Conservation (phyloP, 2,888 invertebrate species). For the Trisateles emortualis region DNA sequence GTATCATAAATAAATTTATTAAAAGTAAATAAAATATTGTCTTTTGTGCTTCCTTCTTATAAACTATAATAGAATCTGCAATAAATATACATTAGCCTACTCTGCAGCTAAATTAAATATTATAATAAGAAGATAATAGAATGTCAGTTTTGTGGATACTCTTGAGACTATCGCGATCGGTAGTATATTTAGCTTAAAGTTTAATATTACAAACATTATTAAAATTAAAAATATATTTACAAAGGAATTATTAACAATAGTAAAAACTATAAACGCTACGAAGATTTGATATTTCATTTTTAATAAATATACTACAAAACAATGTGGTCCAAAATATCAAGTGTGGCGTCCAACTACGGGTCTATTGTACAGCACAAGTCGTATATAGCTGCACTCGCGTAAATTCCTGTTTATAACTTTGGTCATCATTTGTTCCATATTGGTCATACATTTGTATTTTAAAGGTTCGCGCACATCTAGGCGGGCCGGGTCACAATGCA, state of each 20-base stretch:
- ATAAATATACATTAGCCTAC: conserved; percentile 79
- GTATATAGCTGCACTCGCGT: conserved; percentile 42
- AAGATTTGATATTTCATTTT: conserved; percentile 75
- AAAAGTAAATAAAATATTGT: conserved; percentile 77
- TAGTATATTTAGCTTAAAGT: conserved; percentile 54
- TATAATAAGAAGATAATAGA: conserved; percentile 56
- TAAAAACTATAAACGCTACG: conserved; percentile 81
- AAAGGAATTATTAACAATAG: conserved; percentile 78
- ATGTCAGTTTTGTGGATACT: conserved; percentile 55
- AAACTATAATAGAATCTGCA: conserved; percentile 70
- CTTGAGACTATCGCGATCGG: conserved; percentile 44
- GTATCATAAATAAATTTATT: conserved; percentile 71
- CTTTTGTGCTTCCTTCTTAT: conserved; percentile 80
- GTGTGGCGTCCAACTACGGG: conserved; percentile 62
- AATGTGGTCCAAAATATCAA: conserved; percentile 72
- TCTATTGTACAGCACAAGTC: conserved; percentile 29
- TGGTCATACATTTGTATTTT: conserved; percentile 61
- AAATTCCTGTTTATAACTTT: conserved; percentile 79
- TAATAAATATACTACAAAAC: conserved; percentile 82
- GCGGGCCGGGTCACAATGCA: neutral
- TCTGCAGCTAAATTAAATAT: conserved; percentile 62
- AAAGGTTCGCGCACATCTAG: neutral
- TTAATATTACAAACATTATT: conserved; percentile 69
- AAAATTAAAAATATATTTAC: conserved; percentile 79
- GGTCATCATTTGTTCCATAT: conserved; percentile 74